phyloP scores from a whole-genome alignment of 2,113 vertebrate genomes.

The Heterotilapia buettikoferi region DNA sequence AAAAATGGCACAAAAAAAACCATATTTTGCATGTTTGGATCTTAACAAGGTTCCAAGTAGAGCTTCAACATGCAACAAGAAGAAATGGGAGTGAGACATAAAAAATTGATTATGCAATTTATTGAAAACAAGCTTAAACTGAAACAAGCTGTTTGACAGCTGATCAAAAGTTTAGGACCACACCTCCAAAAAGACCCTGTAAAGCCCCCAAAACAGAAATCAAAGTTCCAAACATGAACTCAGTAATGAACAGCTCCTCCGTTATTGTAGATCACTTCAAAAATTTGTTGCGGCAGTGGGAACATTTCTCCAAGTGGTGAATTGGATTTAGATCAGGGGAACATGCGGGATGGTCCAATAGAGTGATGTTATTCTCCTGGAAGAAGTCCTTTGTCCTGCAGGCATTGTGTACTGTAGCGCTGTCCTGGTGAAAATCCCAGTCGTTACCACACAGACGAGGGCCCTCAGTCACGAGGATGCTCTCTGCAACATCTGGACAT shows the following conservation, averaged over 20 bases:
- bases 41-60: not conserved
- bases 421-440: not conserved
- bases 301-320: not conserved
- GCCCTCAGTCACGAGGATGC: not conserved
- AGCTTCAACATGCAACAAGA: not conserved
- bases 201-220: not conserved
- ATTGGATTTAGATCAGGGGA: not conserved
- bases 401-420: not conserved
- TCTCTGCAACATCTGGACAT: not conserved
- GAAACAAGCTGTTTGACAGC: not conserved
- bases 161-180: accelerated
- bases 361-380: not conserved
- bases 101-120: not conserved
- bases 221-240: not conserved
- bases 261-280: not conserved
- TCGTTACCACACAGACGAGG: accelerated
- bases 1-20: not conserved
- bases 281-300: accelerated
- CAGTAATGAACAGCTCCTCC: not conserved
- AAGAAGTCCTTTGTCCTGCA: not conserved
- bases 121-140: not conserved
- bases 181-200: accelerated
- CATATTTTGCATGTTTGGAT: not conserved
- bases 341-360: not conserved
- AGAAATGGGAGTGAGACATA: not conserved